phyloP scores from a whole-genome alignment of 2,113 vertebrate genomes.

The Pterocles burchelli region DNA sequence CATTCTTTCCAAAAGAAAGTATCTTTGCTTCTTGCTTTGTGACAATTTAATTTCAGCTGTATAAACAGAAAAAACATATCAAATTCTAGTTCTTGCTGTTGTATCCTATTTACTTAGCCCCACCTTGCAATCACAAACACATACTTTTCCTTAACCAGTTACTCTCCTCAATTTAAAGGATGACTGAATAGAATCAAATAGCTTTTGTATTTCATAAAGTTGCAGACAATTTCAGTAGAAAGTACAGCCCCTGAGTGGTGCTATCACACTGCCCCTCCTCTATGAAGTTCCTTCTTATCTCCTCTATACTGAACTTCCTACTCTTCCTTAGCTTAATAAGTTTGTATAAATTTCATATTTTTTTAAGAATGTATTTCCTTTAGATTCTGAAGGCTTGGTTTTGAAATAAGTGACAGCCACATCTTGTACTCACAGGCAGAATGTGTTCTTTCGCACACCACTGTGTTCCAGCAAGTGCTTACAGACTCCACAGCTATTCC shows the following conservation, averaged over 20 bases:
- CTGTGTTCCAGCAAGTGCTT: background rate
- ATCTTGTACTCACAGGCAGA: background rate
- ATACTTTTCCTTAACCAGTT: background rate
- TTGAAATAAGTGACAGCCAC: background rate
- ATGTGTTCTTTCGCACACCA: background rate
- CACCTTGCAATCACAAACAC: background rate
- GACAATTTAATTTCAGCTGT: background rate
- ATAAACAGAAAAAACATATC: background rate
- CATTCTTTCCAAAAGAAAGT: background rate
- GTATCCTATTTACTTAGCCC: background rate
- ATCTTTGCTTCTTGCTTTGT: background rate
- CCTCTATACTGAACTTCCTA: background rate
- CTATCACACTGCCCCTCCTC: background rate
- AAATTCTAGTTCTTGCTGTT: background rate
- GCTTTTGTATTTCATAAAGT: background rate
- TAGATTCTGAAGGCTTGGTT: background rate
- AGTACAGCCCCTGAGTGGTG: background rate
- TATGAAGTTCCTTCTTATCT: background rate
- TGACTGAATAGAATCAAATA: background rate
- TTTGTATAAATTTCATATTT: background rate
- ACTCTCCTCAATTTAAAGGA: background rate
- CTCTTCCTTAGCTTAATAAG: background rate
- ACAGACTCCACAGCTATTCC: background rate
- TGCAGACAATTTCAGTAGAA: background rate
- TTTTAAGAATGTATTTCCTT: background rate